These are phyloP conservation scores for Xiphophorus maculatus DNA, from an alignment of 2,113 vertebrate genomes.

Conservation along the genomic window DNA sequence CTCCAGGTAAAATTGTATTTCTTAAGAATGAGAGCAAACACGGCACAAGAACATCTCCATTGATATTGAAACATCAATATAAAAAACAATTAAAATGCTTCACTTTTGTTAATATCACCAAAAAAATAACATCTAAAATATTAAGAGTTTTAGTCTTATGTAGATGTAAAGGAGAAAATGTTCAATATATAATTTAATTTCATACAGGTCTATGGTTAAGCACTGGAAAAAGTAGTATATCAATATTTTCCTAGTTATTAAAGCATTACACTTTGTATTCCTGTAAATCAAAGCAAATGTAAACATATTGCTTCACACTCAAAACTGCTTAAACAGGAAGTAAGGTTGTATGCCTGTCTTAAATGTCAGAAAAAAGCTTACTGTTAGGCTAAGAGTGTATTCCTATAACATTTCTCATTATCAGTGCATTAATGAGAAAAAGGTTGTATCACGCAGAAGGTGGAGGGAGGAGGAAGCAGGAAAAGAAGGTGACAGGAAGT, in stretches of 20 bases:
- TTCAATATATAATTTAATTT: too few species aligned
- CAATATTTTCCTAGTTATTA: too few species aligned
- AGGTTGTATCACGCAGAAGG: background rate
- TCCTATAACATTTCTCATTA: slow-evolving; percentile 19
- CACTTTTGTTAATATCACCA: too few species aligned
- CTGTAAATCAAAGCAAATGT: background rate
- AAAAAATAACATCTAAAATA: too few species aligned
- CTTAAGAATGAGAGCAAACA: too few species aligned
- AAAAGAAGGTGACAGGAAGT: slow-evolving; percentile 45
- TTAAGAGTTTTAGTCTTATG: too few species aligned
- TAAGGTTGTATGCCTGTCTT: slow-evolving; percentile 4
- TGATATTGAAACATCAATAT: background rate
- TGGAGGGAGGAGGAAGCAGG: background rate
- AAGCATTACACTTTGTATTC: background rate
- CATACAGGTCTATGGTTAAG: too few species aligned
- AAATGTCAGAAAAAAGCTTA: slow-evolving; percentile 10
- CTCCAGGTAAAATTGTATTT: too few species aligned
- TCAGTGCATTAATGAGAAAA: slow-evolving; percentile 5
- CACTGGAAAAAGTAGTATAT: too few species aligned
- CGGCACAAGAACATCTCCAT: background rate
- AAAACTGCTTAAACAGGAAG: background rate
- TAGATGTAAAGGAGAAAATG: too few species aligned
- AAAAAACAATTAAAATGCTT: too few species aligned
- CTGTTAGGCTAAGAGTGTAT: background rate
- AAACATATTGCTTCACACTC: background rate